Base-by-base conservation (phyloP, 1,140 invertebrate species). In the Helicoverpa zea region DNA sequence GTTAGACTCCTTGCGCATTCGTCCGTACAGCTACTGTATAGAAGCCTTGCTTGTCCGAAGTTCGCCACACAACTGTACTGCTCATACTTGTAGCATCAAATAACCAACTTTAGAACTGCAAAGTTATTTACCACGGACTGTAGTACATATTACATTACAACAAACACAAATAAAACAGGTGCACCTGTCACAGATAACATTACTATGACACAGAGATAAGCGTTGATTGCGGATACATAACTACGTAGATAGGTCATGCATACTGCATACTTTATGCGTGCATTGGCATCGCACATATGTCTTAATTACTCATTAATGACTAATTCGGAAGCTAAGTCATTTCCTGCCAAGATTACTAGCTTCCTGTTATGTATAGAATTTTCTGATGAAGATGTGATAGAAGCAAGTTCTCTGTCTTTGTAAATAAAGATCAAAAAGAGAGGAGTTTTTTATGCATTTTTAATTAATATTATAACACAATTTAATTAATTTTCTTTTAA, bases 301-400 rank as follows among this genome's bases (percentile, higher is more conserved):
- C 58, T 64, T 52, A 35, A 64, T 77, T 49, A 77, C 0, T 77
- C 74, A 77, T 52, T 64, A 64, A 35, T 77, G 75, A 77, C 75
- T 77, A 54, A 77, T 77, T 77, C 75, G 75, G 61, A 77, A 77
- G 75, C 61, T 51, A 52, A 43, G 9, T 52, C 49, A 43, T 54
- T 77, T 77, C 75, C 75, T 77, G 75, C 52, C 35, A 54, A 52
- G 59, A 64, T 63, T 77, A 10, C 49, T 2, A 30, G 18, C 13
- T 72, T 72, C 68, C 68, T 72, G 49, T n/a, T 51, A 47, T 43
- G 47, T 43, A 51, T 68, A 49, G n/a, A 7, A n/a, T 47, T 11
- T 47, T 13, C n/a, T n/a, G n/a, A n/a, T n/a, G n/a, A 64, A 66
- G 63, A 66, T 66, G 35, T 35, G 56, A 9, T 11, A 29, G 56